Evolutionary conservation across 2,113 vertebrate genomes (phyloP), one percentile per base, ranked within the genome.

Genomic region (Pholis gunnellus): DNA sequence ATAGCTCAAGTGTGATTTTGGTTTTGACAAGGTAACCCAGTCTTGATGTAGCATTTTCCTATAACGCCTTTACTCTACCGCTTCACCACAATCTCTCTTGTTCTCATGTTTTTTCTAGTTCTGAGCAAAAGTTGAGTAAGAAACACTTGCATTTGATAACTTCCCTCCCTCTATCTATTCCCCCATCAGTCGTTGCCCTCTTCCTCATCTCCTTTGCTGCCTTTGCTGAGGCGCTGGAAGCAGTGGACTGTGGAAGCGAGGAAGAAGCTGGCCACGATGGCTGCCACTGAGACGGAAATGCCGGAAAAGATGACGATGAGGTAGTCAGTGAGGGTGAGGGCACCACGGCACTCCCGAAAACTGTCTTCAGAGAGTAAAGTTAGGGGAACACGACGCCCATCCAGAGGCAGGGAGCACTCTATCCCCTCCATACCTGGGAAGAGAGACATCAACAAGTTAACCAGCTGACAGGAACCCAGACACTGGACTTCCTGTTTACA

Each of bases 291-390:
- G 78, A 98, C 97, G 0, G 94, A 96, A 0, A 98, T 97, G 2
- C 97, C 97, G 0, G 97, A 98, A 92, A 98, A 99, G 92, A 98
- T 96, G 93, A 98, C 97, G 78, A 99, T 97, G 14, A 98, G 94
- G 86, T 97, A 96, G 94, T 99, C 97, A 0, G 95, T 97, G 85
- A 98, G 83, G 0, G 96, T 96, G 72, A 99, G 95, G 76, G 81
- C 93, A 70, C 96, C 96, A 34, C 89, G 96, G 93, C 97, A 99
- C 84, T 97, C 96, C 2, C 94, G 95, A 86, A 98, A 99, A 90
- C 97, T 99, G 91, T 96, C 95, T 84, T 97, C 96, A 0, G 97
- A 97, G 61, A 99, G 94, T 84, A 96, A 93, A 0, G 90, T 96
- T 78, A 99, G 95, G 42, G 94, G 96, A 72, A 98, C 88, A 63